phyloP scores from a whole-genome alignment of 2,888 invertebrate genomes.

The Hypselothyrea guttata region DNA sequence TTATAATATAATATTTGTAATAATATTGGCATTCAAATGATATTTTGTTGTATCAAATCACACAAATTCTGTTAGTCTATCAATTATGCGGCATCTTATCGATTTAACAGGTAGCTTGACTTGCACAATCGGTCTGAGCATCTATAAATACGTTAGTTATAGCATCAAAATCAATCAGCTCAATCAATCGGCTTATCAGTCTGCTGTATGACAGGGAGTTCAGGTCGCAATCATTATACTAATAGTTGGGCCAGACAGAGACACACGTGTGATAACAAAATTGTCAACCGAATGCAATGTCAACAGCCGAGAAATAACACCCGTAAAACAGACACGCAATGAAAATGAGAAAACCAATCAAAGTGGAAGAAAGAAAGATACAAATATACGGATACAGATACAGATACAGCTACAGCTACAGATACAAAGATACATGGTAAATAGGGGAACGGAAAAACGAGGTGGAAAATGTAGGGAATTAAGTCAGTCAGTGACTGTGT shows the following conservation, averaged over 20 bases:
- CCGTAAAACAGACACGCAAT: conserved; percentile 21
- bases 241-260: conserved; percentile 16
- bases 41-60: too few relatives aligned
- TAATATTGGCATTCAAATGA: too few relatives aligned
- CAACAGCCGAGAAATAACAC: conserved; percentile 28
- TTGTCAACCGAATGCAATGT: conserved; percentile 25
- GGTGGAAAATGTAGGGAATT: conserved; percentile 69
- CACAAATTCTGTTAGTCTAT: too few relatives aligned
- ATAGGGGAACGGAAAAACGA: conserved; percentile 4
- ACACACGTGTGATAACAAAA: conserved; percentile 10
- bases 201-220: conserved; percentile 27
- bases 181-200: conserved; percentile 42
- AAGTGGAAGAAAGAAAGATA: conserved; percentile 15
- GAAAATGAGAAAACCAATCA: conserved; percentile 47
- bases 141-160: conserved; percentile 10
- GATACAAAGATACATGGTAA: conserved; percentile 11
- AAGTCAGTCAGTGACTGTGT: conserved; percentile 73
- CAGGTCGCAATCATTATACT: conserved; percentile 32
- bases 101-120: conserved; percentile 3
- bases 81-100: not conserved
- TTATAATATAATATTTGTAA: too few relatives aligned
- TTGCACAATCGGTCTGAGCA: conserved; percentile 4
- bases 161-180: conserved; percentile 23
- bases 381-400: conserved; percentile 5
- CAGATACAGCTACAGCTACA: conserved; percentile 9